Base-by-base conservation (phyloP, 1,140 invertebrate species). In the Drosophila baimaii region DNA sequence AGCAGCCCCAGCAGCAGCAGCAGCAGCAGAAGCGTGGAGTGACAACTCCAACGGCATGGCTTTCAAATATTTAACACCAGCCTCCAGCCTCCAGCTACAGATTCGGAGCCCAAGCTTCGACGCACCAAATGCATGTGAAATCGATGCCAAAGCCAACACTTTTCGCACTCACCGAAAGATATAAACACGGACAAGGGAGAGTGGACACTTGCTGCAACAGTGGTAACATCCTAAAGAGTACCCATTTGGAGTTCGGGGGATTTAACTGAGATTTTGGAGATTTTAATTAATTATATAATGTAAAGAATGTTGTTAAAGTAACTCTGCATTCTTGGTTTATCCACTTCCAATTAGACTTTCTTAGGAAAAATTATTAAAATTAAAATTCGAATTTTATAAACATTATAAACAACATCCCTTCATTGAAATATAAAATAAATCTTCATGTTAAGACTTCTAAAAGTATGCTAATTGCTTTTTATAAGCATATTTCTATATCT, bases 41-140 rank as follows among this genome's bases (percentile, higher is more conserved):
- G 83, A 88, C 83, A 88, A 88, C 83, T 88, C 82, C 82, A 85
- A 76, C 82, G 65, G 66, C 75, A 72, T 77, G 69, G 82, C 82
- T 86, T 85, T 86, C 76, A 88, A 86, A 86, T 77, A 83, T 82
- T 86, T 89, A 86, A 86, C 83, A 86, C 80, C 77, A 76, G 41
- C 27, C 23, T 52, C 31, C 10, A 41, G 63, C 29, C 78, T 59
- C 63, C 57, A 54, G 29, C 64, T n/a, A 25, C 65, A 70, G 68
- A 71, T 71, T 70, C 37, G 54, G 44, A 29, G 59, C 29, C 55
- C 43, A 35, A 37, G 78, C 51, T 35, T 68, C 57, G 57, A 86
- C 83, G 83, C 83, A 88, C 65, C 75, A 82, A 88, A 88, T 82
- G 65, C 81, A 85, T 77, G 62, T 62, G 66, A 85, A 84, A 85